Percentiles rank a stretch among this genome's conserved stretches.
Evolutionary conservation across 2,797 vertebrate species (phyloP).

Genomic region (Serranus cabrilla): DNA sequence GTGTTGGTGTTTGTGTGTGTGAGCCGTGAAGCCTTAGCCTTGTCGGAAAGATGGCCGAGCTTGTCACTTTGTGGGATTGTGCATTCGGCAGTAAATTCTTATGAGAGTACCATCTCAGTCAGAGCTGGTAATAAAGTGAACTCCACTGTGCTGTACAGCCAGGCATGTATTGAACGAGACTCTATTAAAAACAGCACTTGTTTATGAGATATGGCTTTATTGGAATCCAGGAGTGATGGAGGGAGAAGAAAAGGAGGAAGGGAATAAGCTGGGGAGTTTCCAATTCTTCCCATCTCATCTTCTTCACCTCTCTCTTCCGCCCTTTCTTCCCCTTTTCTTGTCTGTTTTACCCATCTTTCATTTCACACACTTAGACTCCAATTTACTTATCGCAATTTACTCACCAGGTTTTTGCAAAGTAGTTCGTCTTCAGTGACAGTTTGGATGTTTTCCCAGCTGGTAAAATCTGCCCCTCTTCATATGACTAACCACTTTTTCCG

Average conservation of each 20-base stretch:
- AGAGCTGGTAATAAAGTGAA: constrained; percentile 64
- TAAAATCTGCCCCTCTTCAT: neutral
- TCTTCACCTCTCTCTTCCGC: constrained; percentile 20
- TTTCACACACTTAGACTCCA: neutral
- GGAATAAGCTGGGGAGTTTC: constrained; percentile 31
- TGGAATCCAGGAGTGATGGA: constrained; percentile 51
- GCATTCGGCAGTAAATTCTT: constrained; percentile 61
- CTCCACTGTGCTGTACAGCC: constrained; percentile 29
- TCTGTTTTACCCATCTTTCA: constrained; percentile 13
- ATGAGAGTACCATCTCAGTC: constrained; percentile 58
- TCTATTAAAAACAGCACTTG: constrained; percentile 73
- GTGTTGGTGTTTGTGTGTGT: too few species aligned
- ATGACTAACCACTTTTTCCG: neutral
- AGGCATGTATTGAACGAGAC: constrained; percentile 61
- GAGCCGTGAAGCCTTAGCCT: constrained; percentile 24
- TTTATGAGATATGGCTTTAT: constrained; percentile 72
- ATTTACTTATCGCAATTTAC: neutral
- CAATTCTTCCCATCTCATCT: constrained; percentile 22
- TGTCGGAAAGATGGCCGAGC: constrained; percentile 25
- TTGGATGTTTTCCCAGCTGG: neutral
- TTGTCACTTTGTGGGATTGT: constrained; percentile 54
- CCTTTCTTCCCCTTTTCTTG: neutral
- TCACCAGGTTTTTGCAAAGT: neutral
- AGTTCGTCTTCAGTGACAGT: neutral
- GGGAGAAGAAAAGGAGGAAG: constrained; percentile 19